Evolutionary conservation across 2,113 vertebrate species (phyloP).

Genomic region (Hiodon tergisus): DNA sequence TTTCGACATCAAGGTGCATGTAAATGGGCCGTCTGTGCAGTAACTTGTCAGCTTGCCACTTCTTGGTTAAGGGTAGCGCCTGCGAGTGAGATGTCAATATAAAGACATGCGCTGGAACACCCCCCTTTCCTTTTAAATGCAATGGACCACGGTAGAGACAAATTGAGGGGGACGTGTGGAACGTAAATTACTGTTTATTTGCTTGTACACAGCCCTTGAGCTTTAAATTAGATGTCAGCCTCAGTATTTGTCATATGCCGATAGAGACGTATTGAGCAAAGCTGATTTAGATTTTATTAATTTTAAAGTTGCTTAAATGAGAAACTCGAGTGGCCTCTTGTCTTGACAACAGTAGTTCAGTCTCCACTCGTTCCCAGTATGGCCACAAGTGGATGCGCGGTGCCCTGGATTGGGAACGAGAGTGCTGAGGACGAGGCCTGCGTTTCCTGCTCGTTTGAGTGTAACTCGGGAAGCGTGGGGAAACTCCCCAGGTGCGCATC

Average conservation of each 20-base stretch:
- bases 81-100: slow-evolving; percentile 52
- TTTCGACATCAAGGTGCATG: slow-evolving; percentile 23
- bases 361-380: too few species aligned
- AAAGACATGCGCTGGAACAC: slow-evolving; percentile 43
- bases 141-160: slow-evolving; percentile 52
- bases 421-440: not conserved
- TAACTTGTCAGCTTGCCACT: not conserved
- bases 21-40: slow-evolving; percentile 14
- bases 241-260: slow-evolving; percentile 56
- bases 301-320: slow-evolving; percentile 56
- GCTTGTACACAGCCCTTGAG: slow-evolving; percentile 59
- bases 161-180: slow-evolving; percentile 54
- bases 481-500: not conserved
- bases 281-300: slow-evolving; percentile 56
- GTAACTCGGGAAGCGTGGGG: not conserved
- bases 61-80: slow-evolving; percentile 1
- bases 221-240: slow-evolving; percentile 68
- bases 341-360: slow-evolving; percentile 13
- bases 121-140: slow-evolving; percentile 30
- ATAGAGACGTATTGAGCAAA: slow-evolving; percentile 40
- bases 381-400: not conserved
- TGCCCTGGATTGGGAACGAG: not conserved
- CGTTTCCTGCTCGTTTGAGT: not conserved
- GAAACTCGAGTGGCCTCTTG: slow-evolving; percentile 44
- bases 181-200: slow-evolving; percentile 61